These are phyloP conservation scores for Allolobophora icterica DNA, from an alignment of 2,888 invertebrate genomes.

Conservation along the genomic window DNA sequence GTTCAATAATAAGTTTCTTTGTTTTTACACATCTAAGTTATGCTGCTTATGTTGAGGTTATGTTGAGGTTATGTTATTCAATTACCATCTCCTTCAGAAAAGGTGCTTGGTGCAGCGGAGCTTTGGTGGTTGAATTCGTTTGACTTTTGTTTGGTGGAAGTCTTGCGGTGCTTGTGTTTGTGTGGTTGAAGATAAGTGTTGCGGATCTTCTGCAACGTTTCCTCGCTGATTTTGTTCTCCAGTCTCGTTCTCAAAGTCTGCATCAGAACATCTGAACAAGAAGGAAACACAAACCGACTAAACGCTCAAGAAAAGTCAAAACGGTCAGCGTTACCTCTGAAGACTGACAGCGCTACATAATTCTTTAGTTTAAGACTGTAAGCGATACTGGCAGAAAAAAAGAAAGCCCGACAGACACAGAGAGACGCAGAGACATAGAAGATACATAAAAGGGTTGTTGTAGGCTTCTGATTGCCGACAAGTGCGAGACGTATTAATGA, in stretches of 20 bases:
- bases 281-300: neutral
- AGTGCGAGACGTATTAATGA: neutral
- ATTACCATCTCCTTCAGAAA: neutral
- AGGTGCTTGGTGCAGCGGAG: neutral
- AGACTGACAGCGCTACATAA: neutral
- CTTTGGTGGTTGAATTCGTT: neutral
- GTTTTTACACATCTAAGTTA: too few relatives aligned
- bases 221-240: slow-evolving; percentile 39
- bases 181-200: slow-evolving; percentile 45
- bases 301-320: neutral
- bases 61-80: too few relatives aligned
- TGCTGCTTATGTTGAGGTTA: too few relatives aligned
- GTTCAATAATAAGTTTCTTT: too few relatives aligned
- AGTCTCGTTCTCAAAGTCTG: neutral
- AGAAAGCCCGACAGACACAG: neutral
- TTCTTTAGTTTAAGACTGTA: too few relatives aligned
- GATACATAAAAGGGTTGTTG: too few relatives aligned
- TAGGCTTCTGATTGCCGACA: too few relatives aligned
- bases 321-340: neutral
- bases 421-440: neutral
- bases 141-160: neutral
- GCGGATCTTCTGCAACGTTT: slow-evolving; percentile 30
- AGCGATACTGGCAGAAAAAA: neutral
- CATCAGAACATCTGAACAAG: neutral
- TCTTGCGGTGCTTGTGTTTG: slow-evolving; percentile 49